Conservation (phyloP, 1,140 invertebrate species). For the Cydia fagiglandana region DNA sequence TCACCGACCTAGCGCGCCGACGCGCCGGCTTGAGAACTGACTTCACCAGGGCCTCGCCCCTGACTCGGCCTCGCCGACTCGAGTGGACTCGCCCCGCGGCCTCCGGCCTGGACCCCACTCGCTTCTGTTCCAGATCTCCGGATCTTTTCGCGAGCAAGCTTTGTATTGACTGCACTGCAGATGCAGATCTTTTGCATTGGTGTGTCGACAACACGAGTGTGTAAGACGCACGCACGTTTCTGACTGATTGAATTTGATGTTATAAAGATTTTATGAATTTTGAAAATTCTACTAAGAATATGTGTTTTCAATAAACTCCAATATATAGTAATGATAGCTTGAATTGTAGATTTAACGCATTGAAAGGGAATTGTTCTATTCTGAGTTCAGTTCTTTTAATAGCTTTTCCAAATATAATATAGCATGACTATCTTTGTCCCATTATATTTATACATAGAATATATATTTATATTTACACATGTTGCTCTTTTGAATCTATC, state of each 20-base stretch:
- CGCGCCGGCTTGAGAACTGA: constrained; percentile 48
- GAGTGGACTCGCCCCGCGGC: not conserved
- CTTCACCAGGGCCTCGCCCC: constrained; percentile 15
- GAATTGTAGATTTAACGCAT: not conserved
- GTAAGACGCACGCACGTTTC: constrained; percentile 44
- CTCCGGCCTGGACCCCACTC: not conserved
- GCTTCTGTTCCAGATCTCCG: not conserved
- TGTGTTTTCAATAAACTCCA: not conserved
- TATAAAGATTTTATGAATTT: constrained; percentile 30
- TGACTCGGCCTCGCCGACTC: not conserved
- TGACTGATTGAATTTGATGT: constrained; percentile 52
- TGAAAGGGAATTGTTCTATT: not conserved
- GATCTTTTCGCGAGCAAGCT: constrained; percentile 32
- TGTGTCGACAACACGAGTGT: constrained; percentile 34
- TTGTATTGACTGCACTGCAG: constrained; percentile 29
- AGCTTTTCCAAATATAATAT: not conserved
- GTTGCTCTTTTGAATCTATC: constrained; percentile 10
- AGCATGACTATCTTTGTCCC: constrained; percentile 7
- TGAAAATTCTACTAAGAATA: not conserved
- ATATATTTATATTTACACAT: constrained; percentile 15
- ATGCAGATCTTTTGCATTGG: constrained; percentile 38
- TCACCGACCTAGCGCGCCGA: constrained; percentile 57
- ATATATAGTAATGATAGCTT: constrained; percentile 4
- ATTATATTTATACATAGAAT: constrained; percentile 15
- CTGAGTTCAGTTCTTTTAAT: constrained; percentile 3